phyloP scores from a whole-genome alignment of 2,888 invertebrate species.

The Actias luna region DNA sequence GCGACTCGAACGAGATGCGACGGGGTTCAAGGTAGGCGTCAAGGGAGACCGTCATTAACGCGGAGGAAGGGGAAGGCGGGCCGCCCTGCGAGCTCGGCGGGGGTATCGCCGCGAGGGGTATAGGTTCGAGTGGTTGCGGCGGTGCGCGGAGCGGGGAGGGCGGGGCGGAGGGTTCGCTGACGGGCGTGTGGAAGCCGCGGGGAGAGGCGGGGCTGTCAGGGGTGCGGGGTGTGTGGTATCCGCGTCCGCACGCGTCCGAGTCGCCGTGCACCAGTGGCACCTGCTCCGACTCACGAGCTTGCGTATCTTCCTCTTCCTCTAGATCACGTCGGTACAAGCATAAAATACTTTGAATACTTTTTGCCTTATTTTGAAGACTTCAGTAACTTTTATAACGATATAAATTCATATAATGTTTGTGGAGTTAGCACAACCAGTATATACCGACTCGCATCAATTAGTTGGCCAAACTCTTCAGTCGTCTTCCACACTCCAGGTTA shows the following conservation, averaged over 20 bases:
- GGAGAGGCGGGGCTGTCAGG: conserved; percentile 63
- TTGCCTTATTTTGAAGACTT: neutral
- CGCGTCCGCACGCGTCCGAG: conserved; percentile 80
- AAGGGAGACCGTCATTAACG: conserved; percentile 90
- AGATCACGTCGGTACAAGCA: conserved; percentile 36
- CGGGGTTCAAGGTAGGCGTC: conserved; percentile 93
- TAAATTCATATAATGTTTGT: neutral
- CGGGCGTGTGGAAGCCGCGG: conserved; percentile 90
- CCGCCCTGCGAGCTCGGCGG: conserved; percentile 53
- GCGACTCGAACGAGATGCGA: conserved; percentile 90
- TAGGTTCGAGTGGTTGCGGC: conserved; percentile 83
- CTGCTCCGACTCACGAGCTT: conserved; percentile 59
- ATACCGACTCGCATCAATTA: too few species aligned
- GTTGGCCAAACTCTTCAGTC: too few species aligned
- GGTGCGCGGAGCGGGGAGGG: conserved; percentile 65
- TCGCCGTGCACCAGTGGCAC: conserved; percentile 79
- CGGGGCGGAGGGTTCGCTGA: conserved; percentile 81
- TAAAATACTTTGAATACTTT: conserved; percentile 15
- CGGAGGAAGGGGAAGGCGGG: conserved; percentile 91
- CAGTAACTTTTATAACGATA: neutral
- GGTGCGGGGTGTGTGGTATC: conserved; percentile 78
- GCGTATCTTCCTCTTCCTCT: conserved; percentile 67
- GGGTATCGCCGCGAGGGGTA: conserved; percentile 65
- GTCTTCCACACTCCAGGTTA: too few species aligned
- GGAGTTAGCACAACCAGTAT: too few species aligned